Base-by-base conservation (phyloP, 2,888 invertebrate species). In the Melanargia galathea region DNA sequence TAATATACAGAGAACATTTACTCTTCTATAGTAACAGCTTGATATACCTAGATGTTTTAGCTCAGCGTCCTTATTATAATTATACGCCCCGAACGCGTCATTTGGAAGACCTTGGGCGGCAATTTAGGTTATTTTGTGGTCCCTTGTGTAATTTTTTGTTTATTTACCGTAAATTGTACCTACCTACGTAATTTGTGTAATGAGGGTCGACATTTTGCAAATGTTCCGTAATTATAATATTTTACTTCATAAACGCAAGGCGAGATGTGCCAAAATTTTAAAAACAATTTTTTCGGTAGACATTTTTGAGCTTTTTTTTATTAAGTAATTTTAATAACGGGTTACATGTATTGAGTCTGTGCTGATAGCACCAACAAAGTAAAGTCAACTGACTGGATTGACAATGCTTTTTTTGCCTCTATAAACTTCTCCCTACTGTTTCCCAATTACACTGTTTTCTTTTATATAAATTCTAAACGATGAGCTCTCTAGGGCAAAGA, bases 131-230 rank as follows among this genome's bases (percentile, higher is more conserved):
- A 45, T 58, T 58, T 48, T 35, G 8, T 20, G 20, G 48, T 58
- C 58, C 33, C 30, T 46, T 52, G 45, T 49, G 30, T 61, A 52
- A 51, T 38, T 52, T 57, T 57, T 56, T 52, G 51, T 57, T 18
- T 57, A 56, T 59, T 64, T 62, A 52, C 43, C 30, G 48, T 60
- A 52, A 52, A 52, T 30, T 18, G 26, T 49, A 30, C 35, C 24
- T 60, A 43, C 22, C 52, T 43, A 26, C 52, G 52, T 65, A 60
- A 65, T 62, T 62, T 60, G 38, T n/a, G 58, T 64, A 63, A 67
- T 67, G 49, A 60, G 48, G 48, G 48, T 52, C 38, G 51, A 59
- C 58, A 62, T 59, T 64, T 62, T 46, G 43, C 40, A 38, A 48
- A 64, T 52, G 18, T 60, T 46, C 16, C 57, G 52, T 51, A 45